Conservation (phyloP, 2,113 vertebrate species). For the Brachirus orientalis region DNA sequence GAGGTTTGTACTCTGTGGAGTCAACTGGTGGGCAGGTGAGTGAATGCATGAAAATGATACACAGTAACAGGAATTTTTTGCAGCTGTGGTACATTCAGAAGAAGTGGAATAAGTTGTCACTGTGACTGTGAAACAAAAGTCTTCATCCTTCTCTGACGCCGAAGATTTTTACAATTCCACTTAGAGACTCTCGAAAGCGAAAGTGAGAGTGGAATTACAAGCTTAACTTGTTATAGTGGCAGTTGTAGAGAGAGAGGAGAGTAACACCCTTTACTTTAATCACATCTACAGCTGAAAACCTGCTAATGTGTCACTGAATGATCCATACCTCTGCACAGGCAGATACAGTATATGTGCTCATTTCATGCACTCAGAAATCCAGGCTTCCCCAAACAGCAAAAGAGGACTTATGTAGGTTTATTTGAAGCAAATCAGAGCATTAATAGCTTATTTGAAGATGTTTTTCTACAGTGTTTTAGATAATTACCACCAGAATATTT, state of each 20-base stretch:
- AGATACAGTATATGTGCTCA: neutral
- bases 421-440: no score
- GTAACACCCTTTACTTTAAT: conserved; percentile 46
- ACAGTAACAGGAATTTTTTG: neutral
- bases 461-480: no score
- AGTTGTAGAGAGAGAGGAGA: conserved; percentile 14
- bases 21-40: neutral
- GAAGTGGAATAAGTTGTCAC: neutral
- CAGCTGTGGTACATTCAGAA: neutral
- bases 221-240: conserved; percentile 22
- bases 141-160: no score
- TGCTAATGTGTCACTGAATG: conserved; percentile 2
- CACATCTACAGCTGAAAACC: conserved; percentile 30
- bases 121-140: neutral
- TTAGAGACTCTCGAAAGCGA: conserved; percentile 36
- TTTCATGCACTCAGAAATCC: neutral
- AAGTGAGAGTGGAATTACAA: conserved; percentile 41
- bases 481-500: no score
- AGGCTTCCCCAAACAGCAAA: neutral
- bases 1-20: neutral
- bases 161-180: conserved; percentile 12
- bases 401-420: neutral
- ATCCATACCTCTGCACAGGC: neutral
- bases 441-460: no score
- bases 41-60: neutral